A percentile compares a stretch with the other conserved stretches of the same genome.
These are phyloP conservation scores for Hypena proboscidalis DNA, from an alignment of 2,888 invertebrate genomes.

Conservation along the genomic window DNA sequence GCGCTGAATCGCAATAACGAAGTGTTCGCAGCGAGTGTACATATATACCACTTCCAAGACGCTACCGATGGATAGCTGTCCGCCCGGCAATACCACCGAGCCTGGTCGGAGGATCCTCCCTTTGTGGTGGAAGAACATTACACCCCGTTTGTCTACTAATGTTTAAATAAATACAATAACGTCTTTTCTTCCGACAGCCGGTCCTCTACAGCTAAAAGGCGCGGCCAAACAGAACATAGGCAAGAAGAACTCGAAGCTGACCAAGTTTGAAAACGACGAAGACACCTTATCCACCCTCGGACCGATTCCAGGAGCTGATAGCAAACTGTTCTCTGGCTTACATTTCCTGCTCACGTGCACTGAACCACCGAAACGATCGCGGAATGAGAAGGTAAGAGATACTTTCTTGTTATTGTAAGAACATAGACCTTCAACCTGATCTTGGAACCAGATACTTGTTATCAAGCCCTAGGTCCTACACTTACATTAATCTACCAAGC, in stretches of 20 bases:
- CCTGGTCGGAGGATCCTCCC: no score
- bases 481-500: no score
- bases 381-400: slow-evolving; percentile 46
- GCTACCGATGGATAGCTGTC: no score
- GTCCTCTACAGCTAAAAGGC: slow-evolving; percentile 80
- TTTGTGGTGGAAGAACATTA: no score
- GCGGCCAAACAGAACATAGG: slow-evolving; percentile 80
- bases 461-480: no score
- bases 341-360: slow-evolving; percentile 86
- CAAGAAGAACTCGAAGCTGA: slow-evolving; percentile 79
- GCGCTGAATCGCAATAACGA: no score
- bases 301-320: slow-evolving; percentile 80
- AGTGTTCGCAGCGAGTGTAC: no score
- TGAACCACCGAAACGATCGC: slow-evolving; percentile 61
- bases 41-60: no score
- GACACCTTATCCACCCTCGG: slow-evolving; percentile 80
- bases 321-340: slow-evolving; percentile 80
- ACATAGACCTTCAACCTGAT: slow-evolving; percentile 1
- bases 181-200: slow-evolving; percentile 56
- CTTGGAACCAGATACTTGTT: no score
- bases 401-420: not conserved
- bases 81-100: no score
- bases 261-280: slow-evolving; percentile 77
- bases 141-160: no score
- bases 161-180: not conserved